A percentile compares a stretch with the other conserved stretches of the same genome.
phyloP scores from a whole-genome alignment of 2,113 vertebrate species.

The Cacatua alba region DNA sequence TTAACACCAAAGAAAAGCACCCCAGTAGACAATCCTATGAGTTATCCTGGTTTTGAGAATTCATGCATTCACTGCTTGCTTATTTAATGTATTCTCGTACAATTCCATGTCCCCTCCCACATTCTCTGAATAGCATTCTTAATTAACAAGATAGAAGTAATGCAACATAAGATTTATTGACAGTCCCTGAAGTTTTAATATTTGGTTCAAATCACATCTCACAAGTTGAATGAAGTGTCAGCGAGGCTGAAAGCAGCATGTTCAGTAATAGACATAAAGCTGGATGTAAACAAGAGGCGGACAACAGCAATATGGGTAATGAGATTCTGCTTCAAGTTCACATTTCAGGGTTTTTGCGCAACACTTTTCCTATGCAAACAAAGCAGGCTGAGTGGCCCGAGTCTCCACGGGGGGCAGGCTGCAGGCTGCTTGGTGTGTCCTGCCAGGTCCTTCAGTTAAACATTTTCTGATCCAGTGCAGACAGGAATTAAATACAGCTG shows the following conservation, averaged over 20 bases:
- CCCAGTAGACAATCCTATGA: not conserved
- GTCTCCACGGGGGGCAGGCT: not conserved
- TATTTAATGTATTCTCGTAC: not conserved
- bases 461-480: not conserved
- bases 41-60: not conserved
- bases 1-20: not conserved
- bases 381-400: not conserved
- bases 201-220: not conserved
- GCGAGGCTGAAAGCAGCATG: not conserved
- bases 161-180: not conserved
- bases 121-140: not conserved
- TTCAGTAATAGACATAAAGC: not conserved
- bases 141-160: constrained; percentile 6
- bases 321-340: not conserved
- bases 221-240: not conserved
- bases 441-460: constrained; percentile 9
- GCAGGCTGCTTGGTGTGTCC: not conserved
- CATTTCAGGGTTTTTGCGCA: not conserved
- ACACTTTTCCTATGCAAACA: not conserved
- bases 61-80: not conserved
- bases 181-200: not conserved
- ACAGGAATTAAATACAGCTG: constrained; percentile 22
- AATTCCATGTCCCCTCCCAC: not conserved
- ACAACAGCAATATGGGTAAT: not conserved
- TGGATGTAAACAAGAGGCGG: constrained; percentile 10